Evolutionary conservation across 92 coral and sea anemone species (phyloP).

Genomic region (Porites cylindrica): DNA sequence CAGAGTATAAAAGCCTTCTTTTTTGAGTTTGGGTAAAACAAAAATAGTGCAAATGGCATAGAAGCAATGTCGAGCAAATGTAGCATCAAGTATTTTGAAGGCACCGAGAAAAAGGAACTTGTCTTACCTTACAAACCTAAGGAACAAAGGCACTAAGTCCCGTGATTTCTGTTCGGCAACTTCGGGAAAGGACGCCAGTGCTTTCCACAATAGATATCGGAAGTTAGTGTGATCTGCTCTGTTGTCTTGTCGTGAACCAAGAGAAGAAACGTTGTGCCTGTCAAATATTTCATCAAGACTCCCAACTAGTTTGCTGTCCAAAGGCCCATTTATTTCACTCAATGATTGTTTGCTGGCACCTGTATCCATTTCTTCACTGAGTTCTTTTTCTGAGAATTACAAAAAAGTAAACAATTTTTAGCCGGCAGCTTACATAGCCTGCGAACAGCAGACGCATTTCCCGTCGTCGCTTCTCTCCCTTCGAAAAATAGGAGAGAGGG

Average conservation of each 20-base stretch:
- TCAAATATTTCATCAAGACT: conserved; percentile 31
- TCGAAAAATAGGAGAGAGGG: too few relatives aligned
- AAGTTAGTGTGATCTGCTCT: conserved; percentile 90
- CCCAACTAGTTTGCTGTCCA: neutral
- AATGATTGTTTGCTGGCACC: neutral
- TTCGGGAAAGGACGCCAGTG: conserved; percentile 92
- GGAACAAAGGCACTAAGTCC: conserved; percentile 86
- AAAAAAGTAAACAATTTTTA: neutral
- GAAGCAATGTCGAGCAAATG: too few relatives aligned
- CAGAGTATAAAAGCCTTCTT: too few relatives aligned
- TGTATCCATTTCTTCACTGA: neutral
- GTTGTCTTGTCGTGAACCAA: conserved; percentile 70
- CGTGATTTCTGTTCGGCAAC: conserved; percentile 89
- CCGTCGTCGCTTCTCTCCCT: too few relatives aligned
- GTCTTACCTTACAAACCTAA: conserved; percentile 88
- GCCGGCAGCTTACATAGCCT: neutral
- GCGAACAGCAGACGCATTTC: too few relatives aligned
- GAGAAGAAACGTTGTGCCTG: neutral
- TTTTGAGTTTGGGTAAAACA: too few relatives aligned
- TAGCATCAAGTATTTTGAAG: too few relatives aligned
- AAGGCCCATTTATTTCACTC: neutral
- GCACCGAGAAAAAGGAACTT: too few relatives aligned
- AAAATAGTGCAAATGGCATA: too few relatives aligned
- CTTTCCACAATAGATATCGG: conserved; percentile 91
- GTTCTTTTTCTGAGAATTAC: conserved; percentile 9